These are phyloP conservation scores for Agrotis exclamationis DNA, from an alignment of 2,888 invertebrate genomes.

Conservation along the genomic window DNA sequence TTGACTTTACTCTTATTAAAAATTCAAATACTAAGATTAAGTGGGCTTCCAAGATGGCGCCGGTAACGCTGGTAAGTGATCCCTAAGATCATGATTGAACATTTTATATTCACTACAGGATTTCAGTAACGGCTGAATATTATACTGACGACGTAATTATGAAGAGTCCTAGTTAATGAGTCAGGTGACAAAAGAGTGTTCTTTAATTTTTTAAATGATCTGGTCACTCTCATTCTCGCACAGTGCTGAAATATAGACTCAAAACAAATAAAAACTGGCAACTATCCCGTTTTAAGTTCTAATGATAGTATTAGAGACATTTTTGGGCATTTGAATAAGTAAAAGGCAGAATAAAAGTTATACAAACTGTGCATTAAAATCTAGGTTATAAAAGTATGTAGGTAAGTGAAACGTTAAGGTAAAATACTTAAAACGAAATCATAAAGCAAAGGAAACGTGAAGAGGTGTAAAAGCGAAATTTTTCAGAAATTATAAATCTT, in stretches of 20 bases:
- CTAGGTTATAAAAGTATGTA: neutral
- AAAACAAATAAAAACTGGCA: too few species aligned
- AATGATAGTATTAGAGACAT: neutral
- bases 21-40: conserved; percentile 76
- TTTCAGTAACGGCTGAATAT: conserved; percentile 41
- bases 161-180: conserved; percentile 44
- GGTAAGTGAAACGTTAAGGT: neutral
- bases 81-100: conserved; percentile 81
- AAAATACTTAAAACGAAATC: conserved; percentile 19
- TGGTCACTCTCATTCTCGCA: too few species aligned
- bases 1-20: conserved; percentile 75
- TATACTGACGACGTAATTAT: conserved; percentile 51
- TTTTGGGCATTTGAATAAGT: neutral
- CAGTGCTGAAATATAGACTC: too few species aligned
- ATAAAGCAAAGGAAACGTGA: conserved; percentile 24
- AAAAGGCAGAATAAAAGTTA: neutral
- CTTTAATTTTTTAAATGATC: too few species aligned
- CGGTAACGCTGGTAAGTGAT: conserved; percentile 74
- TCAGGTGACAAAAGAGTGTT: too few species aligned
- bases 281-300: too few species aligned
- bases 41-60: conserved; percentile 63
- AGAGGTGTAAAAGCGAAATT: conserved; percentile 33
- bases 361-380: neutral
- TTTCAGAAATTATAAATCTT: conserved; percentile 64
- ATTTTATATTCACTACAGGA: conserved; percentile 81